Percentiles rank a stretch among this genome's conserved stretches.
phyloP scores from a whole-genome alignment of 2,113 vertebrate genomes.

The Mormoops blainvillei region DNA sequence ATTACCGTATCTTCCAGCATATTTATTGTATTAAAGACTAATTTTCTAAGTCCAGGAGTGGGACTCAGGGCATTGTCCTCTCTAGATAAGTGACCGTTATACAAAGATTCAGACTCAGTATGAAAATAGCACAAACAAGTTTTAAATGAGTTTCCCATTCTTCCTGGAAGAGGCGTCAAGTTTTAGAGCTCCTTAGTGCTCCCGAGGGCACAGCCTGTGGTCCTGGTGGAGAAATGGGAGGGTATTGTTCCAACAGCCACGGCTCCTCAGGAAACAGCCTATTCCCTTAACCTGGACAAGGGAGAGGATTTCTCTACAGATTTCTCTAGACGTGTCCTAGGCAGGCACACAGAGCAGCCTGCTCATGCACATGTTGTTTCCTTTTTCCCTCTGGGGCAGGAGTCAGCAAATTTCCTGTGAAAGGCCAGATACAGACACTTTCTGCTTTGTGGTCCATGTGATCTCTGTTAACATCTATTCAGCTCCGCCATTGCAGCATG shows the following conservation, averaged over 20 bases:
- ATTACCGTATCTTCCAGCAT: background rate
- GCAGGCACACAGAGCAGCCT: too few relatives aligned
- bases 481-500: background rate
- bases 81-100: background rate
- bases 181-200: background rate
- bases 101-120: background rate
- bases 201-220: background rate
- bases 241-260: background rate
- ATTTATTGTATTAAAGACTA: background rate
- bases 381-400: background rate
- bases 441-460: background rate
- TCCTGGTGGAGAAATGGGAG: background rate
- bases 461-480: background rate
- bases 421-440: background rate
- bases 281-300: background rate
- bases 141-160: background rate
- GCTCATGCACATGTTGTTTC: background rate
- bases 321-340: background rate
- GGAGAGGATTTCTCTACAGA: background rate
- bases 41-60: background rate
- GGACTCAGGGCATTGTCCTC: background rate
- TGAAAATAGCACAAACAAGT: background rate
- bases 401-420: background rate
- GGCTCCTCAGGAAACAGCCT: background rate
- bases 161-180: background rate